Base-by-base conservation (phyloP, 2,113 vertebrate species). In the Alethe castanea region DNA sequence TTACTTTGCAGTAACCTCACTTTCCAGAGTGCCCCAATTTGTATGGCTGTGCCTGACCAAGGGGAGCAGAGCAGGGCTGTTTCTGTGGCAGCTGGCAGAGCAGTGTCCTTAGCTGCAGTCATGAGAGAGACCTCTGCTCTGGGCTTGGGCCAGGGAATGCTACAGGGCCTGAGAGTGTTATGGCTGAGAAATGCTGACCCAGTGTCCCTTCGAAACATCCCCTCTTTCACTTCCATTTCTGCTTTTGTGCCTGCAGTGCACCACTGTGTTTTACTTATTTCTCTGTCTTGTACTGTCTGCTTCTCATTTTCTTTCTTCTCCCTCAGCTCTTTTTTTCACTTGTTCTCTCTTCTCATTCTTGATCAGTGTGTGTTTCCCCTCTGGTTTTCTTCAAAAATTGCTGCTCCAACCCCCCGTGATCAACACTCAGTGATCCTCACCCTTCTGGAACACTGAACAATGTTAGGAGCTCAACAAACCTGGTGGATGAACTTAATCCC, bases 211-310 rank as follows among this genome's bases (percentile, higher is more conserved):
- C 0, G 0, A 73, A 92, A 74, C 29, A 86, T 4, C 28, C 26
- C 25, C 48, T 71, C 48, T 90, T 86, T 74, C 79, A 61, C 57
- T 96, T 81, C 69, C 76, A 81, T 94, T 93, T 95, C 88, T 86
- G 82, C 92, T 96, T 96, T 95, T 76, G 19, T 3, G 4, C 14
- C 38, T 88, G 40, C 81, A 54, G 8, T 0, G 3, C 38, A 61
- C 66, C 17, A 6, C 22, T 66, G 28, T 44, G 23, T 80, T 60
- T 92, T 73, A 59, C 25, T 88, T 92, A 70, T 88, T 96, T 94
- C 60, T 92, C 81, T 93, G 40, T 85, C 84, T 87, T 82, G 42
- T 3, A 13, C 44, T 76, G 23, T 50, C 59, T 90, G 81, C 85
- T 96, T 96, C 82, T 96, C 78, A 33, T 83, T 94, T 88, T 69